Percentiles rank a stretch among this genome's conserved stretches.
phyloP scores from a whole-genome alignment of 2,797 vertebrate species.

The Picus viridis region DNA sequence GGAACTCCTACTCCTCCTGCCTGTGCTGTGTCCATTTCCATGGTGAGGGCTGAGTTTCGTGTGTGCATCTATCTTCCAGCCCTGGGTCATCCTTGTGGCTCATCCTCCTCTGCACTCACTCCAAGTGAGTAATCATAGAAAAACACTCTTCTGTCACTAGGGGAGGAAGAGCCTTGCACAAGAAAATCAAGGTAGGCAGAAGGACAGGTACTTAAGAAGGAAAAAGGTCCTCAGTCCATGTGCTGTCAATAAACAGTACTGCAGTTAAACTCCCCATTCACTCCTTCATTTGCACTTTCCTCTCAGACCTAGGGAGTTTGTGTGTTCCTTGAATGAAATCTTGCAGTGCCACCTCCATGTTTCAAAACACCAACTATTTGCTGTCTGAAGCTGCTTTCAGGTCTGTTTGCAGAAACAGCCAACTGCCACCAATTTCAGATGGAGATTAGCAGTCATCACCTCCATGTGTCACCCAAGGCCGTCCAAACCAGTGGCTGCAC shows the following conservation, averaged over 20 bases:
- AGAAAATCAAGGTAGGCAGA: too few relatives aligned
- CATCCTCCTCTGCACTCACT: too few relatives aligned
- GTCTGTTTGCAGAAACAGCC: not conserved
- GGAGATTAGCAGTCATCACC: not conserved
- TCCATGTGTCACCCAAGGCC: not conserved
- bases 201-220: not conserved
- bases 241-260: not conserved
- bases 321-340: not conserved
- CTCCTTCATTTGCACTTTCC: not conserved
- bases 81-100: too few relatives aligned
- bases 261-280: not conserved
- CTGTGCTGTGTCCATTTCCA: too few relatives aligned
- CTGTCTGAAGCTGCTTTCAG: not conserved
- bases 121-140: too few relatives aligned
- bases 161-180: too few relatives aligned
- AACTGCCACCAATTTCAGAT: not conserved
- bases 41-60: too few relatives aligned
- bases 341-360: not conserved
- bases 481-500: not conserved
- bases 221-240: not conserved
- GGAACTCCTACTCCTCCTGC: too few relatives aligned
- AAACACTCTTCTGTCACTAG: too few relatives aligned
- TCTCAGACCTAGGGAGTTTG: rapidly evolving
- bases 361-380: not conserved
- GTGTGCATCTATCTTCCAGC: too few relatives aligned